Conservation (phyloP, 35 echinoderm and acorn worm species). For the Apostichopus californicus region DNA sequence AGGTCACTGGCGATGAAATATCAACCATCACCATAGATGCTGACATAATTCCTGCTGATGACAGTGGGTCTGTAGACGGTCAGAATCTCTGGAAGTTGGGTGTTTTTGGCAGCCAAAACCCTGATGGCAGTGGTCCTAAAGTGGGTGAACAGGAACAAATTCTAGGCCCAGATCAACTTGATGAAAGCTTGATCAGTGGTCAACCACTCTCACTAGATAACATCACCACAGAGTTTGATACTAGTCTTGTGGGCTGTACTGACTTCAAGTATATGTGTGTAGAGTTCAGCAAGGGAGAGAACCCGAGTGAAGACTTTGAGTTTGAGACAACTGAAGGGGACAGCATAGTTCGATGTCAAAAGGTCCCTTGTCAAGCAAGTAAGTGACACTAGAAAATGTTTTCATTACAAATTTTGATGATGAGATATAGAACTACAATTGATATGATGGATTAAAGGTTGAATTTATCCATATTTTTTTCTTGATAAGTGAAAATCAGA, state of each 20-base stretch:
- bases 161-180: constrained; percentile 41
- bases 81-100: constrained; percentile 80
- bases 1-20: constrained; percentile 4
- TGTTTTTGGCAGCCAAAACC: constrained; percentile 80
- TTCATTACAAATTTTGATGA: no score
- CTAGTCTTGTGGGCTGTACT: constrained; percentile 60
- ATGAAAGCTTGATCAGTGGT: constrained; percentile 32
- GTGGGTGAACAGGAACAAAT: constrained; percentile 75
- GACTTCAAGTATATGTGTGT: constrained; percentile 71
- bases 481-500: no score
- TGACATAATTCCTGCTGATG: constrained; percentile 66
- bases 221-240: constrained; percentile 53
- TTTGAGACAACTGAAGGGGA: constrained; percentile 48
- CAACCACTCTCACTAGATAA: constrained; percentile 29
- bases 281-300: constrained; percentile 65
- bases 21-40: constrained; percentile 65
- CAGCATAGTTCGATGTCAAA: constrained; percentile 33
- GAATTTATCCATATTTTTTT: no score
- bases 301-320: constrained; percentile 48
- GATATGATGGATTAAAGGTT: no score
- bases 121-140: constrained; percentile 76
- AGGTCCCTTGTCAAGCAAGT: constrained; percentile 47
- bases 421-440: no score
- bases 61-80: constrained; percentile 55
- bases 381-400: neutral